Evolutionary conservation across 2,113 vertebrate genomes (phyloP).

Genomic region (Acanthisitta chloris): DNA sequence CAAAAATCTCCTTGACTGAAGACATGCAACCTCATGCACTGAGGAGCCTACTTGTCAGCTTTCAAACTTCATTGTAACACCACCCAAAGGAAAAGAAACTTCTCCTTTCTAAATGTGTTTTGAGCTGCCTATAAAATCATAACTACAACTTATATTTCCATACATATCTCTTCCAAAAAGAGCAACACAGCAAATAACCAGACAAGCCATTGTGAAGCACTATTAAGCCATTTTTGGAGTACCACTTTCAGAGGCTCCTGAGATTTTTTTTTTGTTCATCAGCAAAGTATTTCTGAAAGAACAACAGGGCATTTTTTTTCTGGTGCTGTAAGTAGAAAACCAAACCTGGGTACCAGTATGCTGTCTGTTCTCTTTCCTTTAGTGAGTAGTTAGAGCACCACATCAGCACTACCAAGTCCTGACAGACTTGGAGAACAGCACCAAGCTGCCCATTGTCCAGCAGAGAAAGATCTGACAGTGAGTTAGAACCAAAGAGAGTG

Average conservation of each 20-base stretch:
- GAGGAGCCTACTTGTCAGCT: background rate
- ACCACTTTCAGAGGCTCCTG: background rate
- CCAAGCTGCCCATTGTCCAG: background rate
- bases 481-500: background rate
- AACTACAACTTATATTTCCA: background rate
- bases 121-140: background rate
- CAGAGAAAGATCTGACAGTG: background rate
- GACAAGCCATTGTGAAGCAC: background rate
- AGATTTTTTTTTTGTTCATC: background rate
- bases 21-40: background rate
- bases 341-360: background rate
- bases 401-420: background rate
- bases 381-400: background rate
- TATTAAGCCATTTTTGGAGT: background rate
- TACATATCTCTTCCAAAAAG: background rate
- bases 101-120: background rate
- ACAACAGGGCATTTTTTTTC: background rate
- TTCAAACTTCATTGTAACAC: background rate
- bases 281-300: background rate
- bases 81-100: background rate
- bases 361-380: background rate
- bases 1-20: background rate
- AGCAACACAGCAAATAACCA: background rate
- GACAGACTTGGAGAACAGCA: background rate
- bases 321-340: background rate